Percentiles rank a stretch among this genome's conserved stretches.
Evolutionary conservation across 1,140 invertebrate species (phyloP).

Genomic region (Akabosia matsudoensis): DNA sequence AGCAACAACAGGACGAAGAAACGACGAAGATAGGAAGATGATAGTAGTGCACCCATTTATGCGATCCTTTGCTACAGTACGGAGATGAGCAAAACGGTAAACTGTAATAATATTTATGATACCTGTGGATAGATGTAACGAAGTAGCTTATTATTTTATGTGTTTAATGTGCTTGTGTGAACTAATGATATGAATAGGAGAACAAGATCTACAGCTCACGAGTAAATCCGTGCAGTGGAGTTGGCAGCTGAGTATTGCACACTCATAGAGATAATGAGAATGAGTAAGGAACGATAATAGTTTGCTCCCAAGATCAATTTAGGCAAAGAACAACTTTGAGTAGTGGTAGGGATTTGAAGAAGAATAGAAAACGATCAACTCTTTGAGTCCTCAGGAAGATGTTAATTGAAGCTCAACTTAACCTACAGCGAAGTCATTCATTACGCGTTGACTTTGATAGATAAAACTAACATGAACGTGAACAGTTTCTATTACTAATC

Average conservation of each 20-base stretch:
- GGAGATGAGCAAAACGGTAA: constrained; percentile 1
- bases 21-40: neutral
- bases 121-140: constrained; percentile 8
- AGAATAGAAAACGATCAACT: no score
- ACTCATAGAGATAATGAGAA: neutral
- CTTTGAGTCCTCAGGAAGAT: neutral
- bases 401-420: constrained; percentile 12
- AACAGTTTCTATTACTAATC: constrained; percentile 17
- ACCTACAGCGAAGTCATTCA: constrained; percentile 24
- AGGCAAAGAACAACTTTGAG: no score
- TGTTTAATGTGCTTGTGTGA: constrained; percentile 17
- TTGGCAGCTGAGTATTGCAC: constrained; percentile 13
- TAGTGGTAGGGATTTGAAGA: no score
- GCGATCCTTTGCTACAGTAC: neutral
- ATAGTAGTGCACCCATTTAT: neutral
- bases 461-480: constrained; percentile 15
- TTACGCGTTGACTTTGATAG: constrained; percentile 15
- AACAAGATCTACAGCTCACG: no score
- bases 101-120: neutral
- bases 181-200: constrained; percentile 9
- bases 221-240: neutral
- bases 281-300: neutral
- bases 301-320: neutral
- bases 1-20: neutral
- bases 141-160: constrained; percentile 24